Base-by-base conservation (phyloP, 2,888 invertebrate genomes). In the Lordiphosa andalusiaca region DNA sequence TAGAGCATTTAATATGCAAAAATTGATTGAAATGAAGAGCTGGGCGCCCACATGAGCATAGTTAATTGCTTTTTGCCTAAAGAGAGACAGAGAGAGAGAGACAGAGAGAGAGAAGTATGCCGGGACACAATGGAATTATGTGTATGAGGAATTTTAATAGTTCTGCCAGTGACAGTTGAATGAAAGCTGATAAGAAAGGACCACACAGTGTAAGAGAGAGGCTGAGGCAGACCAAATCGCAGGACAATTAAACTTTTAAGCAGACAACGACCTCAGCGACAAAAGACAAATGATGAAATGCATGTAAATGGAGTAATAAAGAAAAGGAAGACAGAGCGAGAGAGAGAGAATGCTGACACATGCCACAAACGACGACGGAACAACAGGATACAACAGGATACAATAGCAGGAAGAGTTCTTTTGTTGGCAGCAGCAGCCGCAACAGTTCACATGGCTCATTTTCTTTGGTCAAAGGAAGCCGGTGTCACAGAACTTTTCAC, bases 81-180 rank as follows among this genome's bases (percentile, higher is more conserved):
- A 16, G 16, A 16, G 16, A 19, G 40, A 47, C n/a, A 16, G 16
- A 16, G 16, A 16, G 16, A 19, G 40, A 47, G 10, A 19, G n/a
- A n/a, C n/a, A 16, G 16, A 16, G 16, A 16, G 16, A 19, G 40
- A 47, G 10, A 19, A 42, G 50, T 41, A 19, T 42, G 13, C 37
- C 21, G 51, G 47, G 39, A 47, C 49, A 64, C 55, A 51, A 41
- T 37, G 7, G 25, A n/a, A 37, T 7, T 25, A 40, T 41, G 16
- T n/a, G 7, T 41, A 58, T 16, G 6, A 39, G 47, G 21, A 51
- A 49, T 52, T 85, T 73, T 72, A 84, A 83, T 85, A 77, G 67
- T 63, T 63, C 88, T 88, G 88, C 60, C 56, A 71, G 73, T 87
- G 88, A 83, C 88, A 87, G 83, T 77, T 82, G 77, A 77, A 76